Evolutionary conservation across 2,888 invertebrate genomes (phyloP).

Genomic region (Lycia hirtaria): DNA sequence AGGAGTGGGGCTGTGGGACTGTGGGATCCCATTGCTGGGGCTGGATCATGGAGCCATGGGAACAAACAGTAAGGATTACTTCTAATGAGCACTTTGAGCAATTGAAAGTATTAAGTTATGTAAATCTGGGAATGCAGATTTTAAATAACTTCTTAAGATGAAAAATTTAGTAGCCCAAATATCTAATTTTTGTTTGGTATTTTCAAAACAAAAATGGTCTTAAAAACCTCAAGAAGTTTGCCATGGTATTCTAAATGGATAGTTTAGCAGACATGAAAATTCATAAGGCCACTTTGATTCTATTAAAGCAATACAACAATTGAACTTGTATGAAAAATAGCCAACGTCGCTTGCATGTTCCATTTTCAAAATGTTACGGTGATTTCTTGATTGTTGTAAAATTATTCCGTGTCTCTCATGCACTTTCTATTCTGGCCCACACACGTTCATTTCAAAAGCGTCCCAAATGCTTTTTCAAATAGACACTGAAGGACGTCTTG

Average conservation of each 20-base stretch:
- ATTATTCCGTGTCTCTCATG: not conserved
- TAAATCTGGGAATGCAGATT: not conserved
- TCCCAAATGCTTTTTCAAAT: not conserved
- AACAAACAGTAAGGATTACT: conserved; percentile 54
- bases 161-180: too few species aligned
- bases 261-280: too few species aligned
- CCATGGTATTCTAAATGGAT: too few species aligned
- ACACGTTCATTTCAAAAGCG: conserved; percentile 3
- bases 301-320: too few species aligned
- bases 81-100: conserved; percentile 67
- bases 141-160: not conserved
- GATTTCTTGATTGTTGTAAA: not conserved
- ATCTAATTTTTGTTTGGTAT: too few species aligned
- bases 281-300: too few species aligned
- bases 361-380: not conserved
- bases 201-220: too few species aligned
- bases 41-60: conserved; percentile 8
- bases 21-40: conserved; percentile 17
- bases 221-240: too few species aligned
- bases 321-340: too few species aligned
- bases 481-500: too few species aligned
- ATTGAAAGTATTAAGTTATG: conserved; percentile 43
- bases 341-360: too few species aligned
- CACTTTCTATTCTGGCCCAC: not conserved
- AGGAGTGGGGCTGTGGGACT: not conserved